Conservation (phyloP, 2,797 vertebrate genomes). For the Falco cherrug region DNA sequence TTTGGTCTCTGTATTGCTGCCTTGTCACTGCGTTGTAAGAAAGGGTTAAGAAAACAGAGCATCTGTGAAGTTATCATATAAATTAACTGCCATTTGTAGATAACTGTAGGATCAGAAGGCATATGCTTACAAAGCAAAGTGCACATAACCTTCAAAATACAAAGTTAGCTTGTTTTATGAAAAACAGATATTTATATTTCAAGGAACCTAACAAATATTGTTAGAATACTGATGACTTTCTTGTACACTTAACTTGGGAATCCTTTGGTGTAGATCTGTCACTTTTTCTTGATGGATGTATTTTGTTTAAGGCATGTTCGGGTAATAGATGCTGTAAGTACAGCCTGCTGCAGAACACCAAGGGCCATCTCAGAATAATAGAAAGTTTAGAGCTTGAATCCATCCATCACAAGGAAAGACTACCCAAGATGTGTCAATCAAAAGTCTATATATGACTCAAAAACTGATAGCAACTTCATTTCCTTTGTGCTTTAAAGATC, state of each 20-base stretch:
- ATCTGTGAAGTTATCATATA: not conserved
- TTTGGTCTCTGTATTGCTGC: not conserved
- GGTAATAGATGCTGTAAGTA: conserved; percentile 30
- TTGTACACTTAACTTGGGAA: not conserved
- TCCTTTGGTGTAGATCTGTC: conserved; percentile 27
- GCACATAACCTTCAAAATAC: not conserved
- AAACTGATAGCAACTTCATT: conserved; percentile 34
- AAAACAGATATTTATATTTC: not conserved
- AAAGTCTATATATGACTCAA: not conserved
- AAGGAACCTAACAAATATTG: not conserved
- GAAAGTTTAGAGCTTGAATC: conserved; percentile 21
- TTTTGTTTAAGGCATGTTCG: conserved; percentile 40
- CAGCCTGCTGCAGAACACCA: conserved; percentile 6
- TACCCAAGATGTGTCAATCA: not conserved
- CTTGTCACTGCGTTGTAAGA: not conserved
- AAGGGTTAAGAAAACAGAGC: not conserved
- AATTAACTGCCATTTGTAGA: not conserved
- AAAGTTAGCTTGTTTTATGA: not conserved
- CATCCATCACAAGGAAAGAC: conserved; percentile 31
- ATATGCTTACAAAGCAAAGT: not conserved
- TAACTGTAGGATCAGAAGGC: not conserved
- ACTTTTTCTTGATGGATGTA: conserved; percentile 27
- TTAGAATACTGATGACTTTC: conserved; percentile 2
- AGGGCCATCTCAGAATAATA: conserved; percentile 29
- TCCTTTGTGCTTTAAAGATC: conserved; percentile 1